A percentile compares a stretch with the other conserved stretches of the same genome.
phyloP scores from a whole-genome alignment of 2,797 vertebrate genomes.

The Schizothorax lantsangensis region DNA sequence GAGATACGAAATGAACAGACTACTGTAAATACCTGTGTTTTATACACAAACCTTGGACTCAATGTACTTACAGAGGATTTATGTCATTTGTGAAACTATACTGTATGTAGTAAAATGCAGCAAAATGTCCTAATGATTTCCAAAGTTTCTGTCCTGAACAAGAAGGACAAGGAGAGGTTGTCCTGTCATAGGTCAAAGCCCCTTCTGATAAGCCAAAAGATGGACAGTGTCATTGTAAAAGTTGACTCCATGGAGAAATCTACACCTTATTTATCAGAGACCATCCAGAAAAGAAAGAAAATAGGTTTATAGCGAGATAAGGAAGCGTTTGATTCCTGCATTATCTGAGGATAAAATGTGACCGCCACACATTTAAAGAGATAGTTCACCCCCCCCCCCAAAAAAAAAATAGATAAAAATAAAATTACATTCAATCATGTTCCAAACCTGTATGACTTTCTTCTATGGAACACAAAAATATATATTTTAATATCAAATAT shows the following conservation, averaged over 20 bases:
- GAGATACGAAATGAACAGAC: neutral
- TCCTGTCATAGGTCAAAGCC: neutral
- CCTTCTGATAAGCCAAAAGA: neutral
- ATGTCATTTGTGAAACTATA: neutral
- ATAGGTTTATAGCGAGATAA: neutral
- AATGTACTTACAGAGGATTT: constrained; percentile 19
- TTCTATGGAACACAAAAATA: neutral
- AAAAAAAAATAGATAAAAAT: neutral
- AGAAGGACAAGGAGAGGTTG: neutral
- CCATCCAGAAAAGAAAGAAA: neutral
- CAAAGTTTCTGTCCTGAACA: neutral
- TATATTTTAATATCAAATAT: too few species aligned
- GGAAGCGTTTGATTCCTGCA: neutral
- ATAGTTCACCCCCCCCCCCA: neutral
- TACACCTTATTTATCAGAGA: neutral
- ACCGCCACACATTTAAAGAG: neutral
- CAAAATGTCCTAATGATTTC: neutral
- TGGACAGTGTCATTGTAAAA: neutral
- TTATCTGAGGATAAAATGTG: neutral
- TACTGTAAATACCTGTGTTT: neutral
- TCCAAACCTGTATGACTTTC: neutral
- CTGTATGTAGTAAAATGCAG: neutral
- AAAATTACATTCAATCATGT: neutral
- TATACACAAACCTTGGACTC: constrained; percentile 3
- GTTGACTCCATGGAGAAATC: constrained; percentile 3